phyloP scores from a whole-genome alignment of 2,888 invertebrate species.

The Parascotia fuliginaria region DNA sequence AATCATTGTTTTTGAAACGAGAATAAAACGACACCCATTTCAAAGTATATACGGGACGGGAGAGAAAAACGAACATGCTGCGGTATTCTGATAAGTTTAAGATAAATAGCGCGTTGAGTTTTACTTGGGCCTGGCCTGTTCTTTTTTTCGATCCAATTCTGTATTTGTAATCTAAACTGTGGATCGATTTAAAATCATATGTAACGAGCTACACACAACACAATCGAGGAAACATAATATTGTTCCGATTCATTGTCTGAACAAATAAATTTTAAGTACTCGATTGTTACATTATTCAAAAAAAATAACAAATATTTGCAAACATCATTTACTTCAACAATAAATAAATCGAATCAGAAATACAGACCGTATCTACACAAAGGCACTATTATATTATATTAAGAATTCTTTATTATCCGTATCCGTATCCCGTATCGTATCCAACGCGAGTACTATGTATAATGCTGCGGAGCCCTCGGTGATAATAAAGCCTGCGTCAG shows the following conservation, averaged over 20 bases:
- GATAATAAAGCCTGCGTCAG: constrained; percentile 63
- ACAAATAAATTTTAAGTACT: too few species aligned
- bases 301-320: background rate
- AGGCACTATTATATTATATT: constrained; percentile 22
- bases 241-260: too few species aligned
- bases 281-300: background rate
- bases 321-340: background rate
- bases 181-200: constrained; percentile 66
- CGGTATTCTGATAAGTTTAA: constrained; percentile 80
- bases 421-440: constrained; percentile 56
- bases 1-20: constrained; percentile 80
- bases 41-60: constrained; percentile 73
- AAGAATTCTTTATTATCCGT: constrained; percentile 52
- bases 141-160: constrained; percentile 66
- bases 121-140: constrained; percentile 63
- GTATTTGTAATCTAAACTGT: constrained; percentile 58
- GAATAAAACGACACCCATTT: constrained; percentile 71
- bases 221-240: too few species aligned
- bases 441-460: constrained; percentile 33
- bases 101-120: constrained; percentile 81
- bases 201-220: constrained; percentile 49
- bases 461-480: constrained; percentile 43
- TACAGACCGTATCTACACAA: constrained; percentile 19
- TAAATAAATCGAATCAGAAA: too few species aligned
- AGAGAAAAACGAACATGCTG: constrained; percentile 72